Percentiles rank a stretch among this genome's conserved stretches.
Evolutionary conservation across 2,888 invertebrate species (phyloP).

Genomic region (Tolmerus cingulatus): DNA sequence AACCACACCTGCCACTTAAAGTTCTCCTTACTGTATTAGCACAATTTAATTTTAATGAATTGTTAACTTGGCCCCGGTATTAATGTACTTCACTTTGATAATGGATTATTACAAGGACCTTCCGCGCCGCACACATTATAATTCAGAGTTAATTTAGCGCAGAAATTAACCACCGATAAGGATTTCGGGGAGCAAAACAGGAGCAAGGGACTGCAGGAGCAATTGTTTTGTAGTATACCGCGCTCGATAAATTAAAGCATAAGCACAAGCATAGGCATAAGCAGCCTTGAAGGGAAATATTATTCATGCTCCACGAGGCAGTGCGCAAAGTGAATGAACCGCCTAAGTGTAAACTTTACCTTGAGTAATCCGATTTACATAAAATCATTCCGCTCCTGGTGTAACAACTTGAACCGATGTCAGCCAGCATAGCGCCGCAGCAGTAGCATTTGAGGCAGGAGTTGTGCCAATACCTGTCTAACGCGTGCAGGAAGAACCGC

Average conservation of each 20-base stretch:
- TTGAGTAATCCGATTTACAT: conserved; percentile 91
- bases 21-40: not conserved
- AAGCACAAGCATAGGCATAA: not conserved
- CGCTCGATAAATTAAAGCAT: not conserved
- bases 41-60: not conserved
- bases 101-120: not conserved
- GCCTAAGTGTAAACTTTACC: conserved; percentile 67
- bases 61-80: not conserved
- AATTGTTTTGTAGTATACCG: not conserved
- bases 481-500: conserved; percentile 85
- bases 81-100: not conserved
- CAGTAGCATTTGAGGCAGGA: conserved; percentile 90
- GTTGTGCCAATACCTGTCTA: conserved; percentile 94
- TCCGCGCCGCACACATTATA: not conserved
- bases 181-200: not conserved
- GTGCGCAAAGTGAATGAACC: not conserved
- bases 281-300: not conserved
- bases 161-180: not conserved
- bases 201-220: not conserved
- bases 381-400: conserved; percentile 91
- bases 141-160: not conserved
- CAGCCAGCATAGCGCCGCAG: conserved; percentile 85
- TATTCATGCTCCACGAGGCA: not conserved
- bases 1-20: not conserved
- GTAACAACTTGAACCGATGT: conserved; percentile 88